Base-by-base conservation (phyloP, 1,140 invertebrate species). In the Drosophila mojavensis region DNA sequence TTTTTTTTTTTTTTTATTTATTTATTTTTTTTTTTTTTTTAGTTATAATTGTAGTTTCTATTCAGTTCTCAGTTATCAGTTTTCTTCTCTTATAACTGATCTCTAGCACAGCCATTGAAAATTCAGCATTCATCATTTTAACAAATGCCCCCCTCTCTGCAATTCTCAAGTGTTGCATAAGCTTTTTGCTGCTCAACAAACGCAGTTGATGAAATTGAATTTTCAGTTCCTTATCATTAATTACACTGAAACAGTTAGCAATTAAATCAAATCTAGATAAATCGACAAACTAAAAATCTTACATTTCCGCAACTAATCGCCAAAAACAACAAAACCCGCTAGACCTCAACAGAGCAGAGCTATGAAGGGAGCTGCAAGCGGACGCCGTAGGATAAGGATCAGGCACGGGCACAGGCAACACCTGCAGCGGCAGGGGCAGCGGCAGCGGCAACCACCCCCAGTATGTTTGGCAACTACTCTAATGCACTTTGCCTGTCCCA, bases 261-360 rank as follows among this genome's bases (percentile, higher is more conserved):
- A 68, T 59, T 64, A 76, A 75, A 77, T 72, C 74, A 83, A 83
- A 79, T 66, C 33, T 77, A 75, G 70, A 81, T 88, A 74, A 90
- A 90, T 90, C 55, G 81, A 68, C 13, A 45, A 30, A 47, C 55
- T 73, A 59, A 36, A 15, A n/a, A 41, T 33, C 66, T 36, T 11
- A 45, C 5, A 5, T 20, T 33, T 24, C 64, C 39, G 79, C 51
- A 47, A 80, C 82, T 90, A 89, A 90, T 90, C 88, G 68, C 60
- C 69, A 72, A 81, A 91, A 88, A 89, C 88, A 90, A 90, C 88
- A 91, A 90, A 84, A 76, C 88, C 83, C n/a, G 79, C 80, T 68
- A 64, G 59, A 78, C 88, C 74, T 76, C 86, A 83, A 88, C 75
- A 15, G 2, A 39, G 36, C 79, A 81, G 62, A 70, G 76, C 54